These are phyloP conservation scores for Eustalomyia histrio DNA, from an alignment of 2,888 invertebrate species.

Conservation along the genomic window DNA sequence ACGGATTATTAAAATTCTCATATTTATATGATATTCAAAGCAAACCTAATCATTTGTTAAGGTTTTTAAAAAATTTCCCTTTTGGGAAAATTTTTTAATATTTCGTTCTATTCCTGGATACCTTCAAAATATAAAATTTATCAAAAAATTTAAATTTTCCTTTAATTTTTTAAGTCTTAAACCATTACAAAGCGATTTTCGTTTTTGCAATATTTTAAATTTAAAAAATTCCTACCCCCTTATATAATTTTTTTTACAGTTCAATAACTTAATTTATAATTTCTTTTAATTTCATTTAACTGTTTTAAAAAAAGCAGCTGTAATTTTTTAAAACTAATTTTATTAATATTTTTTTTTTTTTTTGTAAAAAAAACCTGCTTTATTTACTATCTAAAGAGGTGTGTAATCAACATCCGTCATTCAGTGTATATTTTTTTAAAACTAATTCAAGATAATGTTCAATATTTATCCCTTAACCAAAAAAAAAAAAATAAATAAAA, in stretches of 20 bases:
- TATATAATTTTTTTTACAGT: conserved; percentile 1
- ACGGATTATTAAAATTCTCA: too few species aligned
- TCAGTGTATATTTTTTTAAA: conserved; percentile 20
- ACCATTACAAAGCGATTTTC: too few species aligned
- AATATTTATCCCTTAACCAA: conserved; percentile 49
- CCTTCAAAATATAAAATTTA: too few species aligned
- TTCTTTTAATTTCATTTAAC: neutral
- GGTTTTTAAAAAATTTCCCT: too few species aligned
- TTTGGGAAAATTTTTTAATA: too few species aligned
- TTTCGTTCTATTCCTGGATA: too few species aligned
- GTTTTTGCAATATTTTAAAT: too few species aligned
- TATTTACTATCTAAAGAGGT: conserved; percentile 55
- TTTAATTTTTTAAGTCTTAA: too few species aligned
- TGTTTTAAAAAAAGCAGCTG: conserved; percentile 39
- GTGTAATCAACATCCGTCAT: conserved; percentile 73
- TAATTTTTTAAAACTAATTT: conserved; percentile 31
- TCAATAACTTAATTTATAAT: neutral
- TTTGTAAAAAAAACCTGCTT: conserved; percentile 45
- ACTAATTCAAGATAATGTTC: conserved; percentile 51
- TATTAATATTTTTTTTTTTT: neutral
- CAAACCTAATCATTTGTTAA: too few species aligned
- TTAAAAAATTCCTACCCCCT: neutral
- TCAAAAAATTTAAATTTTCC: too few species aligned
- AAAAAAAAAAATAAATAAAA: conserved; percentile 32
- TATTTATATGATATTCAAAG: too few species aligned